Evolutionary conservation across 2,797 vertebrate genomes (phyloP).

Genomic region (Protosalanx chinensis): DNA sequence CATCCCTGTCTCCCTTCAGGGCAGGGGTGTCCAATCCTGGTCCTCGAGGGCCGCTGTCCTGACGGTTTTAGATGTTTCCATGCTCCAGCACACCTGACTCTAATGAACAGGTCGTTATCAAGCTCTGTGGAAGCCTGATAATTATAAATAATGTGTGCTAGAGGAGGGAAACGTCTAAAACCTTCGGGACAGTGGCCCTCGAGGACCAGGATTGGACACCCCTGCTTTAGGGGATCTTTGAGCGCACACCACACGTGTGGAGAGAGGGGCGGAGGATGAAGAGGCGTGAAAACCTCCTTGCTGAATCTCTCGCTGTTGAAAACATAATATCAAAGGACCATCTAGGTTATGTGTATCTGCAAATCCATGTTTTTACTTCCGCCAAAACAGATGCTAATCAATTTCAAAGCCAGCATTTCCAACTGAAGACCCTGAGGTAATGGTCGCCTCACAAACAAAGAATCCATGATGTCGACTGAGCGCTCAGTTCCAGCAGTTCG

Average conservation of each 20-base stretch:
- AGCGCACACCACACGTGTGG: slow-evolving; percentile 37
- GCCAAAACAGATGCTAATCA: slow-evolving; percentile 24
- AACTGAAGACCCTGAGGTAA: neutral
- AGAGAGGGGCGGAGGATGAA: slow-evolving; percentile 27
- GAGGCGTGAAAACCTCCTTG: slow-evolving; percentile 11
- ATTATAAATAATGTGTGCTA: no score
- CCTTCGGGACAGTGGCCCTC: no score
- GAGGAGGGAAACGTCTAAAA: no score
- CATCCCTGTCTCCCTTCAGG: slow-evolving; percentile 32
- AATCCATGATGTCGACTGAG: slow-evolving; percentile 14
- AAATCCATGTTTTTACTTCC: slow-evolving; percentile 9
- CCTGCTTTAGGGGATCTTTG: slow-evolving; percentile 32
- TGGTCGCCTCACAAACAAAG: neutral
- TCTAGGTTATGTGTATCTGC: slow-evolving; percentile 23
- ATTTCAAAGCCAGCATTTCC: slow-evolving; percentile 15
- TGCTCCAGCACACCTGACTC: no score
- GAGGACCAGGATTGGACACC: no score
- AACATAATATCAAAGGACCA: slow-evolving; percentile 41
- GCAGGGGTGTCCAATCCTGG: no score
- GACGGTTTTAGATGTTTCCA: no score
- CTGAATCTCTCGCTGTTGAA: slow-evolving; percentile 45
- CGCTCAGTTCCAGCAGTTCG: neutral
- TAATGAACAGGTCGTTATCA: no score
- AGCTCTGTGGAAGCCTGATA: no score
- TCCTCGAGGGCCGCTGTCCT: no score